A percentile compares a stretch with the other conserved stretches of the same genome.
phyloP scores from a whole-genome alignment of 2,113 vertebrate genomes.

The Platysteira castanea region DNA sequence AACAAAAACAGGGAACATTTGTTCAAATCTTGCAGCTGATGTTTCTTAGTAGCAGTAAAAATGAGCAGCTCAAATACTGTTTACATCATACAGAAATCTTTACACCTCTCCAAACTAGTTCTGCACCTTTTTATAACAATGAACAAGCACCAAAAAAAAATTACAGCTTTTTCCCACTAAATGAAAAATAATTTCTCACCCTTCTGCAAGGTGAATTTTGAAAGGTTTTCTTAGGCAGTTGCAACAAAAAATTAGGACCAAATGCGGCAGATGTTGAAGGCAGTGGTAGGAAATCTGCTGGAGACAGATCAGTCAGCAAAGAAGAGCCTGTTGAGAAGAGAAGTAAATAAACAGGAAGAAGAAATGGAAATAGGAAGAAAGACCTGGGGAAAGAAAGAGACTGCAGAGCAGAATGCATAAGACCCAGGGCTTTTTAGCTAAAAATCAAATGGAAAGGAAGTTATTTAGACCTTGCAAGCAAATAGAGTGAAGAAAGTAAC shows the following conservation, averaged over 20 bases:
- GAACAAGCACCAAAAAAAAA: background rate
- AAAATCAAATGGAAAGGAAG: slow-evolving; percentile 5
- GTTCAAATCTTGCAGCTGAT: background rate
- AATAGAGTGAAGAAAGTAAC: slow-evolving; percentile 1
- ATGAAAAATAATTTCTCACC: background rate
- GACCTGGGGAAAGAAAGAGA: background rate
- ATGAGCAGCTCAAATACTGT: background rate
- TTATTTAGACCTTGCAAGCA: slow-evolving; percentile 16
- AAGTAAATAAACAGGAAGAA: background rate
- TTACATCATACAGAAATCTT: background rate
- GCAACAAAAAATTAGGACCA: background rate
- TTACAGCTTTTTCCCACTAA: background rate
- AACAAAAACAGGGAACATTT: background rate
- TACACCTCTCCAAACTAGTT: background rate
- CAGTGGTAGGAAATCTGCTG: background rate
- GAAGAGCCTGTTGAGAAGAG: background rate
- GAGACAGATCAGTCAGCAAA: background rate
- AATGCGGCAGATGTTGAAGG: background rate
- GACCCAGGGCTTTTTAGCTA: slow-evolving; percentile 10
- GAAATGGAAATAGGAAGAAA: background rate
- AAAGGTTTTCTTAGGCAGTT: background rate
- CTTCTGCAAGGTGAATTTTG: background rate
- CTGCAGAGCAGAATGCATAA: background rate
- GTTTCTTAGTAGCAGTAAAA: background rate
- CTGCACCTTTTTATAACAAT: background rate